Evolutionary conservation across 1,140 invertebrate genomes (phyloP).

Genomic region (Drosophila ogumai): DNA sequence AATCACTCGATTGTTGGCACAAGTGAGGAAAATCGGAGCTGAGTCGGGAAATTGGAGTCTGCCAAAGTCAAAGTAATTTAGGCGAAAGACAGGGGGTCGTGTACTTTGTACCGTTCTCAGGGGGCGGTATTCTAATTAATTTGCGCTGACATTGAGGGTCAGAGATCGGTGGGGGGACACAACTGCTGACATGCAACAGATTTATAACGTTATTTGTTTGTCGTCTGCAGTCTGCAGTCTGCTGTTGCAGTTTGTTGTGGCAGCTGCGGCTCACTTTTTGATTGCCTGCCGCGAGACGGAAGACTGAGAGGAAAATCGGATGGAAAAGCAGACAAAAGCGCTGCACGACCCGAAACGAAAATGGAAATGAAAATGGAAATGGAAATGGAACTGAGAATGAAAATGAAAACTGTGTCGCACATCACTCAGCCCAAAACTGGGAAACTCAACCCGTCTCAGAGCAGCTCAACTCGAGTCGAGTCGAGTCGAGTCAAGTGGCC

Average conservation of each 20-base stretch:
- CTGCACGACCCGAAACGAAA: constrained; percentile 32
- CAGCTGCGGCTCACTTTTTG: constrained; percentile 51
- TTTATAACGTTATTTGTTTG: constrained; percentile 65
- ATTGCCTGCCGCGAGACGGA: constrained; percentile 30
- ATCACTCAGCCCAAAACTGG: constrained; percentile 40
- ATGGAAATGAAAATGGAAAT: constrained; percentile 28
- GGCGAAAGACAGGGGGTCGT: constrained; percentile 19
- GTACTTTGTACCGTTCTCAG: constrained; percentile 15
- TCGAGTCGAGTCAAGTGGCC: constrained; percentile 42
- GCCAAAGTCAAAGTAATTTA: constrained; percentile 39
- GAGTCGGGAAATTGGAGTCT: constrained; percentile 14
- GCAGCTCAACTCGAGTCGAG: constrained; percentile 17
- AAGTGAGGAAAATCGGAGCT: constrained; percentile 12
- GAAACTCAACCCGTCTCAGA: constrained; percentile 27
- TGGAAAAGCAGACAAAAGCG: constrained; percentile 38
- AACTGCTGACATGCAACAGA: constrained; percentile 65
- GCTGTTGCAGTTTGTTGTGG: constrained; percentile 44
- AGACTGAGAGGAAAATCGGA: not conserved
- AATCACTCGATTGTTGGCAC: constrained; percentile 31
- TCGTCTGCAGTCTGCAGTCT: constrained; percentile 49
- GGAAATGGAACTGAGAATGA: constrained; percentile 26
- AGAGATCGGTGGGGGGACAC: not conserved
- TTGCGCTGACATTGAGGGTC: constrained; percentile 47
- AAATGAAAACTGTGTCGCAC: constrained; percentile 56
- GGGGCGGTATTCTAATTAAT: constrained; percentile 56